Evolutionary conservation across 2,888 invertebrate genomes (phyloP).

Genomic region (Drosophila koepferae): DNA sequence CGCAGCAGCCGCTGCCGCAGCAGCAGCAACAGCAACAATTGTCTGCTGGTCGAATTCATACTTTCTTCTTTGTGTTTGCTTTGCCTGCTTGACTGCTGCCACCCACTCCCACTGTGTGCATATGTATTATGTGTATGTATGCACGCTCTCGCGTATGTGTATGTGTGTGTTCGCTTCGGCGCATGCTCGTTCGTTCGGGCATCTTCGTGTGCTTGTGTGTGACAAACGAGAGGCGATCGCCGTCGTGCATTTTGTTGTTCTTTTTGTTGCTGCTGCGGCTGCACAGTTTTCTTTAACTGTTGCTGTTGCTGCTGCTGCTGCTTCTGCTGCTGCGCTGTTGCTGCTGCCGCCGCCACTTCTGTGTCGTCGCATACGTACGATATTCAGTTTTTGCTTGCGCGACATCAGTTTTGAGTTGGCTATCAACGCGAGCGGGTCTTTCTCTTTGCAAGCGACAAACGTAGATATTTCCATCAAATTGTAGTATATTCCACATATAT

Average conservation of each 20-base stretch:
- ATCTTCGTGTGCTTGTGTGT: constrained; percentile 48
- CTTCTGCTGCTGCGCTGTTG: constrained; percentile 44
- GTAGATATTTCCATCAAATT: constrained; percentile 81
- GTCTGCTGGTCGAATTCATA: constrained; percentile 63
- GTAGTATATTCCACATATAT: constrained; percentile 67
- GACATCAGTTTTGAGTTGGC: constrained; percentile 86
- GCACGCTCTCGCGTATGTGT: constrained; percentile 23
- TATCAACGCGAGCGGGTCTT: constrained; percentile 86
- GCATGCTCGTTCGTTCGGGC: constrained; percentile 41
- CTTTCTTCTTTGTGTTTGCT: constrained; percentile 59
- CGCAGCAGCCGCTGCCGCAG: constrained; percentile 25
- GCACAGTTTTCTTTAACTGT: constrained; percentile 61
- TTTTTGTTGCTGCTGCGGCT: constrained; percentile 36
- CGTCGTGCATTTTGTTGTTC: constrained; percentile 54
- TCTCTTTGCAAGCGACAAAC: constrained; percentile 85
- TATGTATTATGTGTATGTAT: constrained; percentile 22
- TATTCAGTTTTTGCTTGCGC: constrained; percentile 80
- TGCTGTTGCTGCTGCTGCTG: constrained; percentile 22
- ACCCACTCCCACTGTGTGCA: constrained; percentile 61
- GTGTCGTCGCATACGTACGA: constrained; percentile 74
- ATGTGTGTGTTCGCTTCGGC: constrained; percentile 21
- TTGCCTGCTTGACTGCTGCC: constrained; percentile 44
- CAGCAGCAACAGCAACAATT: constrained; percentile 32
- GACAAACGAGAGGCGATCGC: constrained; percentile 59
- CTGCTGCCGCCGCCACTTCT: constrained; percentile 58